phyloP scores from a whole-genome alignment of 2,888 invertebrate species.

The Noctua pronuba region DNA sequence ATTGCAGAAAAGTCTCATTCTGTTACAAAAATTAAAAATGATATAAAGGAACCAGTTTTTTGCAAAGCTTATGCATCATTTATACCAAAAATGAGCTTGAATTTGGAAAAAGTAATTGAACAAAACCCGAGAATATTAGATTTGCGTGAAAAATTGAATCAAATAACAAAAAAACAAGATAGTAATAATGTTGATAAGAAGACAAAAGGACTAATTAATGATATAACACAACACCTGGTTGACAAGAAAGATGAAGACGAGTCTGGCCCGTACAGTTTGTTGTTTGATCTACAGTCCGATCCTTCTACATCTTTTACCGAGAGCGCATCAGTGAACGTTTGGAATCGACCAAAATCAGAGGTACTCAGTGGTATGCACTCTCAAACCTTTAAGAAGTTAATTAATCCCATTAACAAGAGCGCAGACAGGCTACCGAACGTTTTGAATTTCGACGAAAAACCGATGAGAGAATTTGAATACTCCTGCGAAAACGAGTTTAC shows the following conservation, averaged over 20 bases:
- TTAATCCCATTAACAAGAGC: slow-evolving; percentile 77
- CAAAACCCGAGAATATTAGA: slow-evolving; percentile 87
- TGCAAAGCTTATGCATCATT: slow-evolving; percentile 83
- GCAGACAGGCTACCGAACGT: slow-evolving; percentile 85
- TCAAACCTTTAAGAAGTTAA: slow-evolving; percentile 73
- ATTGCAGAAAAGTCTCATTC: slow-evolving; percentile 71
- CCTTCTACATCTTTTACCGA: slow-evolving; percentile 81
- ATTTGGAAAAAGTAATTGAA: slow-evolving; percentile 84
- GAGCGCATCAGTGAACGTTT: slow-evolving; percentile 71
- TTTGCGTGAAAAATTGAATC: slow-evolving; percentile 86
- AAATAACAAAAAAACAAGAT: slow-evolving; percentile 86
- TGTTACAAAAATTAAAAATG: slow-evolving; percentile 77
- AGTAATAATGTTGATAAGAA: slow-evolving; percentile 83
- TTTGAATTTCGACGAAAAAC: slow-evolving; percentile 86
- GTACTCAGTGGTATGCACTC: slow-evolving; percentile 68
- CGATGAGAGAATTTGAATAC: slow-evolving; percentile 88
- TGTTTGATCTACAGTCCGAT: slow-evolving; percentile 88
- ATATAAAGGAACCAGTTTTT: slow-evolving; percentile 80
- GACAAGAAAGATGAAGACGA: slow-evolving; percentile 87
- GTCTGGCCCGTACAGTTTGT: slow-evolving; percentile 91
- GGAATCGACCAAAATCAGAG: slow-evolving; percentile 75
- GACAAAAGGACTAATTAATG: slow-evolving; percentile 85
- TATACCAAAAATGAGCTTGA: slow-evolving; percentile 87
- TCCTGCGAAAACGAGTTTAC: slow-evolving; percentile 86
- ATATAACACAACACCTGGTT: slow-evolving; percentile 84